Conservation (phyloP, 2,888 invertebrate species). For the Limnephilus rhombicus region DNA sequence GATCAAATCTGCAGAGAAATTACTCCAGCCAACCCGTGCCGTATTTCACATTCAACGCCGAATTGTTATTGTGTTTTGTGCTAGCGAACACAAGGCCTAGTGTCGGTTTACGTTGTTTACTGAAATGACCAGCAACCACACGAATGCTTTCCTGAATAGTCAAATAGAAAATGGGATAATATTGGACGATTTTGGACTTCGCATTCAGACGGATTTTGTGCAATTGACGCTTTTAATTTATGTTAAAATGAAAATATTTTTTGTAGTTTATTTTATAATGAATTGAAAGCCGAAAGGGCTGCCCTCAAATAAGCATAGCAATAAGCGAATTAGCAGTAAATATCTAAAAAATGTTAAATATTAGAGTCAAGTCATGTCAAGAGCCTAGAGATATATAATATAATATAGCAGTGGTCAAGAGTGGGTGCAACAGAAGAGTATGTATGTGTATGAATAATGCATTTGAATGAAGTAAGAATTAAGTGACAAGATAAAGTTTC, state of each 20-base stretch:
- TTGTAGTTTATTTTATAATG: too few species aligned
- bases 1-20: constrained; percentile 27
- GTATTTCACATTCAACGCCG: background rate
- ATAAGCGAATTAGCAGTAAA: too few species aligned
- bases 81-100: background rate
- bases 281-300: too few species aligned
- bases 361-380: too few species aligned
- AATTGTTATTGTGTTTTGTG: background rate
- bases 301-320: background rate
- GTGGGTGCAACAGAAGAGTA: too few species aligned
- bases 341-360: too few species aligned
- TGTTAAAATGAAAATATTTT: background rate
- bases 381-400: too few species aligned
- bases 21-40: background rate
- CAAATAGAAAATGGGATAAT: background rate
- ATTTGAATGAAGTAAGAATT: background rate
- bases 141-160: background rate
- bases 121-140: background rate
- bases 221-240: background rate
- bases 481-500: background rate
- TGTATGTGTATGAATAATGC: background rate
- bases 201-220: background rate
- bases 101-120: background rate
- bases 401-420: too few species aligned
- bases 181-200: background rate